Base-by-base conservation (phyloP, 53 echinoderm and acorn worm species). In the Hippasteria phrygiana region DNA sequence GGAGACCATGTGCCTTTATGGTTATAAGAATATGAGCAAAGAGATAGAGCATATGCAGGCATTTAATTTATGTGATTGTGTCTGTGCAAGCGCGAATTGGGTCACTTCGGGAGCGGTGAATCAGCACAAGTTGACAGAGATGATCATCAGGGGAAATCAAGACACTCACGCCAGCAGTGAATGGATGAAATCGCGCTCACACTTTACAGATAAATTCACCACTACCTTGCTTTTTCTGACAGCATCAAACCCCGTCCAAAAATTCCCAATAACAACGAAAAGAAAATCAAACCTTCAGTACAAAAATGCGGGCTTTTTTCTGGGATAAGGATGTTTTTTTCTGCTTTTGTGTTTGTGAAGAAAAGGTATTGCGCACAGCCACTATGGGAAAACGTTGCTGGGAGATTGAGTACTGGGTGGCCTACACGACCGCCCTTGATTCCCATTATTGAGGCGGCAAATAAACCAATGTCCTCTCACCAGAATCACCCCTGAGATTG, bases 11-110 rank as follows among this genome's bases (percentile, higher is more conserved):
- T 85, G 51, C 34, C 50, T 40, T 65, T 42, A 70, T 37, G 27
- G 70, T 35, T 48, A 71, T 70, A 36, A 5, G 43, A 85, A 47
- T 51, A 85, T 70, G 85, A 70, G 85, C 85, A 85, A 85, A 71
- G 71, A 85, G 85, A 71, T 26, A 48, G 48, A 71, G 18, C 71
- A 83, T 83, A 85, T 85, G 85, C 85, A 69, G 47, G 53, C 69
- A 85, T 85, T 71, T 85, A 85, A 85, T 85, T 85, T 85, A 85
- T 71, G 85, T 85, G 85, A 85, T 85, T 85, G 85, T 85, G 85
- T 85, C 71, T 85, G 85, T 85, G 85, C 85, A 71, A 85, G 70
- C 71, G 85, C 85, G 85, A 85, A 85, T 85, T 85, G 85, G 85
- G 85, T 85, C 85, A 85, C 85, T 85, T 67, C 70, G 85, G 70